Percentiles rank a stretch among this genome's conserved stretches.
These are phyloP conservation scores for Pachycephus smyrnensis DNA, from an alignment of 2,888 invertebrate species.

Conservation along the genomic window DNA sequence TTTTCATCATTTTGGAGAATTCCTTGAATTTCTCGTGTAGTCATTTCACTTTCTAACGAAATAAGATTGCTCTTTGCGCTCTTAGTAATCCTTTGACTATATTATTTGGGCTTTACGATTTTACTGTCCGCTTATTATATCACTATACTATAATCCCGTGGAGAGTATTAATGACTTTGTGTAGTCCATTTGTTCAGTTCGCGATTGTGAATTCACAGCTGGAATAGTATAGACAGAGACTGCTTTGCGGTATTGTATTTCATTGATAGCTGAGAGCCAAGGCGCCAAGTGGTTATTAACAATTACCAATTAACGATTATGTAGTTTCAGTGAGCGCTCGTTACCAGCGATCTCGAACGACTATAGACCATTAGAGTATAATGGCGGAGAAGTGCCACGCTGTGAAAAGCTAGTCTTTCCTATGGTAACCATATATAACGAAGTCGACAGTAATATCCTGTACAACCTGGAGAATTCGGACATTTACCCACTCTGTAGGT, in stretches of 20 bases:
- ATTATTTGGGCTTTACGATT: neutral
- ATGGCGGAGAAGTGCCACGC: neutral
- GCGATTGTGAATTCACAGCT: neutral
- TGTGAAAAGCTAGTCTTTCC: neutral
- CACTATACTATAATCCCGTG: neutral
- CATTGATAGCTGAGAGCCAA: neutral
- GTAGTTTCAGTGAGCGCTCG: neutral
- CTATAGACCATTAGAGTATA: neutral
- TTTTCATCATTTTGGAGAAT: neutral
- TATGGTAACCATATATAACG: neutral
- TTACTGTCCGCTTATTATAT: neutral
- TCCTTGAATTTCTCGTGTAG: neutral
- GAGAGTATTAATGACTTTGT: neutral
- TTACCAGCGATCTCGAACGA: neutral
- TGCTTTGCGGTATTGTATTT: neutral
- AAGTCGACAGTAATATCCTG: no score
- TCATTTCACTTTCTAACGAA: neutral
- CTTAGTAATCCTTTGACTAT: neutral
- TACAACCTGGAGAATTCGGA: neutral
- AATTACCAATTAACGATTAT: constrained; percentile 34
- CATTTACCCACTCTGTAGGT: constrained; percentile 6
- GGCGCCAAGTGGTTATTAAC: constrained; percentile 29
- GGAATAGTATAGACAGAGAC: neutral
- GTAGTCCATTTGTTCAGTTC: neutral
- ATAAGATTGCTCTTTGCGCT: neutral